Percentiles rank a stretch among this genome's conserved stretches.
These are phyloP conservation scores for Conus ventricosus DNA, from an alignment of 1,140 invertebrate species.

Conservation along the genomic window DNA sequence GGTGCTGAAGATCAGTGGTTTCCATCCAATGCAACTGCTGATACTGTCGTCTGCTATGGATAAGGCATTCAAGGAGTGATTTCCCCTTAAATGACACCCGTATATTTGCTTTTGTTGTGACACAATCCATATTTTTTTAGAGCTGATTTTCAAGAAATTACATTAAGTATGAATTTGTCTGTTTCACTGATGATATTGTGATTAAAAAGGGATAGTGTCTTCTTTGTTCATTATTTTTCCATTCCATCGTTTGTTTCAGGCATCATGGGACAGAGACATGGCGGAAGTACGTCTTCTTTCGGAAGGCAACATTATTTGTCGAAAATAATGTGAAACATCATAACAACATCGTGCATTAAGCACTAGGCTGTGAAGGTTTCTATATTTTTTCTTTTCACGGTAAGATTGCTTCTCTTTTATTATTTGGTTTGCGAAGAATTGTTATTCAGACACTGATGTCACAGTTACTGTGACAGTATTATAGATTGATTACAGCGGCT, in stretches of 20 bases:
- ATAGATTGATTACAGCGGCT: no score
- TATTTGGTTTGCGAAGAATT: no score
- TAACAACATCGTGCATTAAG: background rate
- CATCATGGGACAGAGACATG: constrained; percentile 26
- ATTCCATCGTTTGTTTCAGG: constrained; percentile 4
- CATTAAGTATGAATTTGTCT: background rate
- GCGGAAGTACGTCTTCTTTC: constrained; percentile 28
- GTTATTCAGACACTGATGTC: no score
- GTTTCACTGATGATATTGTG: background rate
- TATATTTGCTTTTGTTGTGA: background rate
- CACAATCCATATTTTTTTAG: background rate
- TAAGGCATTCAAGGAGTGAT: background rate
- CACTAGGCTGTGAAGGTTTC: constrained; percentile 1
- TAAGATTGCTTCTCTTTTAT: background rate
- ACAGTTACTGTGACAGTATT: no score
- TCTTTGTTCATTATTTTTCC: constrained; percentile 45
- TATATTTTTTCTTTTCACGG: background rate
- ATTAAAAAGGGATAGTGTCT: background rate
- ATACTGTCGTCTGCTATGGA: background rate
- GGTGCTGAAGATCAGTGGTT: background rate
- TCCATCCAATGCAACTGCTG: background rate
- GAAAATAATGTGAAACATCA: background rate
- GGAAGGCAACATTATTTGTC: background rate
- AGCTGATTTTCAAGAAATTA: background rate
- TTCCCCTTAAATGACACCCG: background rate